phyloP scores from a whole-genome alignment of 2,113 vertebrate genomes.

The Saiga tatarica region DNA sequence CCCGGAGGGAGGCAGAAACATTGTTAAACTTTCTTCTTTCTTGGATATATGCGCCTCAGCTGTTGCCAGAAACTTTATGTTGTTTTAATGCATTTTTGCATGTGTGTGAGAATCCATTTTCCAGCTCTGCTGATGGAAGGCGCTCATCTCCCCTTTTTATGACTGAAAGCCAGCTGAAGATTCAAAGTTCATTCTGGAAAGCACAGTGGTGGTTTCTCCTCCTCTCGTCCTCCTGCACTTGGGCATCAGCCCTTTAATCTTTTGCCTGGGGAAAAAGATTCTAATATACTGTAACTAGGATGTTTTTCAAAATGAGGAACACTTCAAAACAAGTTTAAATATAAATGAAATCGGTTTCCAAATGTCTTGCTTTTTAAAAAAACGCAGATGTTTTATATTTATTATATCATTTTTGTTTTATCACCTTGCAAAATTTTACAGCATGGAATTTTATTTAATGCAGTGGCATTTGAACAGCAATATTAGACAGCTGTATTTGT shows the following conservation, averaged over 20 bases:
- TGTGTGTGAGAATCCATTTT: slow-evolving; percentile 75
- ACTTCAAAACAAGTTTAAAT: slow-evolving; percentile 86
- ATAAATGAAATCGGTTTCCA: slow-evolving; percentile 83
- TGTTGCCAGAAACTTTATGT: slow-evolving; percentile 77
- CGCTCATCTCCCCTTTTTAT: slow-evolving; percentile 64
- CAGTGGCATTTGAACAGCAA: slow-evolving; percentile 80
- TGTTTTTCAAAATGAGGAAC: slow-evolving; percentile 78
- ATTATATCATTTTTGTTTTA: slow-evolving; percentile 86
- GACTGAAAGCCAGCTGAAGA: slow-evolving; percentile 77
- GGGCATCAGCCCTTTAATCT: slow-evolving; percentile 79
- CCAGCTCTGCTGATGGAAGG: slow-evolving; percentile 69
- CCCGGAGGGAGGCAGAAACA: slow-evolving; percentile 52
- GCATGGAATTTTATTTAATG: slow-evolving; percentile 85
- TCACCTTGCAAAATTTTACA: slow-evolving; percentile 85
- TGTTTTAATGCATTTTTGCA: slow-evolving; percentile 79
- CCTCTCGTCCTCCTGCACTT: slow-evolving; percentile 51
- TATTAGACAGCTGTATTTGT: slow-evolving; percentile 84
- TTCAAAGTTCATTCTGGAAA: slow-evolving; percentile 75
- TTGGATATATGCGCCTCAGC: neutral
- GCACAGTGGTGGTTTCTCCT: slow-evolving; percentile 51
- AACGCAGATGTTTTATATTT: slow-evolving; percentile 86
- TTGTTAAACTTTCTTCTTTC: slow-evolving; percentile 51
- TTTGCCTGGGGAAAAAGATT: slow-evolving; percentile 61
- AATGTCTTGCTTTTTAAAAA: slow-evolving; percentile 82
- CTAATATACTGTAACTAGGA: slow-evolving; percentile 79